Conservation (phyloP, 2,797 vertebrate genomes). For the Hoplostethus atlanticus region DNA sequence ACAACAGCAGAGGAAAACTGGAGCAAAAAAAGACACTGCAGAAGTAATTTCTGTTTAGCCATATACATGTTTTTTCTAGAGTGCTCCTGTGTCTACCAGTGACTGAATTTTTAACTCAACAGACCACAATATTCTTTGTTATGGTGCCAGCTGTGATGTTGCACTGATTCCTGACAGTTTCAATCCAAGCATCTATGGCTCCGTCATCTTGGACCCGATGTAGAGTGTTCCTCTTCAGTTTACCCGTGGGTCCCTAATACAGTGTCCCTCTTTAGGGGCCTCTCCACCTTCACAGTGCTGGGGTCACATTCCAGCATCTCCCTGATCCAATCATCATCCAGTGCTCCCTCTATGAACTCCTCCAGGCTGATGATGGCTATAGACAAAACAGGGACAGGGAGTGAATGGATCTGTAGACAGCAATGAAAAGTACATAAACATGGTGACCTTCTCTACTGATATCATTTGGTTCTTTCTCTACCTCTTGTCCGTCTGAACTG, state of each 20-base stretch:
- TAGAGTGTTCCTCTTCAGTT: slow-evolving; percentile 7
- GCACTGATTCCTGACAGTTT: slow-evolving; percentile 9
- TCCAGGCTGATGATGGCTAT: slow-evolving; percentile 83
- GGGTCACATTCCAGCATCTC: slow-evolving; percentile 87
- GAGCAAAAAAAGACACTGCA: neutral
- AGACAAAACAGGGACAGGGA: slow-evolving; percentile 40
- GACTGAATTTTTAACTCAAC: neutral
- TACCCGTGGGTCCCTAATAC: slow-evolving; percentile 44
- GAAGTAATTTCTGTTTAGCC: too few relatives aligned
- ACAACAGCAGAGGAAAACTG: slow-evolving; percentile 9
- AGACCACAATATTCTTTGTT: neutral
- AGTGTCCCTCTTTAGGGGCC: slow-evolving; percentile 54
- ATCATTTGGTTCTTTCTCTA: too few relatives aligned
- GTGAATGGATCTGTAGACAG: slow-evolving; percentile 36
- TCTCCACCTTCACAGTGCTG: slow-evolving; percentile 80
- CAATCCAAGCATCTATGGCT: neutral
- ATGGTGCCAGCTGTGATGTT: neutral
- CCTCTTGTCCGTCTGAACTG: too few relatives aligned
- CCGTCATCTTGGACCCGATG: slow-evolving; percentile 1
- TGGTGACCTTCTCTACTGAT: neutral
- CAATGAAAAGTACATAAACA: neutral
- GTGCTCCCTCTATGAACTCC: slow-evolving; percentile 83
- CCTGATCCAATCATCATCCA: slow-evolving; percentile 84
- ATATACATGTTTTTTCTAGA: neutral
- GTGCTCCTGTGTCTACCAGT: neutral